Percentiles rank a stretch among this genome's conserved stretches.
Conservation (phyloP, 1,140 invertebrate genomes). For the Drosophila tristis region DNA sequence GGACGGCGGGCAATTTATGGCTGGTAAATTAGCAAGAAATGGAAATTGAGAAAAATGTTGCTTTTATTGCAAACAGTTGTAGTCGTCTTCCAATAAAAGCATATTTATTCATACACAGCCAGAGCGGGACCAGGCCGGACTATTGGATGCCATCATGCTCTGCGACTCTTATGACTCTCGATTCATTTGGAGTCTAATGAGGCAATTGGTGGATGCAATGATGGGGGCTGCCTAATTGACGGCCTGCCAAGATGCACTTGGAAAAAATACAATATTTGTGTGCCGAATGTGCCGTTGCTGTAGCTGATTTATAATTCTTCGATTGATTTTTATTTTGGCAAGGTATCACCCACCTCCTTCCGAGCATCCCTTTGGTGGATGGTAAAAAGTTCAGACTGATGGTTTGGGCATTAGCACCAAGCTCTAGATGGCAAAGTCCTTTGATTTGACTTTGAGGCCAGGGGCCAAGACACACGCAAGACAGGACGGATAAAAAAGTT, state of each 20-base stretch:
- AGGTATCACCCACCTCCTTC: background rate
- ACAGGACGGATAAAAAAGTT: slow-evolving; percentile 61
- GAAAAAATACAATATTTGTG: slow-evolving; percentile 32
- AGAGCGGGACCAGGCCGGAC: slow-evolving; percentile 30
- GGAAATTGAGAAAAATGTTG: slow-evolving; percentile 82
- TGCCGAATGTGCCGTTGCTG: slow-evolving; percentile 16
- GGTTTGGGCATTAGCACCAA: slow-evolving; percentile 56
- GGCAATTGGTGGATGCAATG: slow-evolving; percentile 63
- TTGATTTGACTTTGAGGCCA: slow-evolving; percentile 76
- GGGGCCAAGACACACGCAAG: slow-evolving; percentile 2
- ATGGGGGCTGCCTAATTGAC: slow-evolving; percentile 68
- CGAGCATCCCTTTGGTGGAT: slow-evolving; percentile 56
- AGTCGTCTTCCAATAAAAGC: slow-evolving; percentile 80
- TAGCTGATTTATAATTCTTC: slow-evolving; percentile 41
- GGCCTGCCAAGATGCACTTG: slow-evolving; percentile 40
- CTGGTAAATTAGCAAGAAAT: slow-evolving; percentile 82
- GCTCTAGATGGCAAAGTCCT: slow-evolving; percentile 57
- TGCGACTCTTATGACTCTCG: slow-evolving; percentile 68
- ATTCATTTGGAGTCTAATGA: slow-evolving; percentile 76
- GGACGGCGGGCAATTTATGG: slow-evolving; percentile 71
- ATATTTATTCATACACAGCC: slow-evolving; percentile 73
- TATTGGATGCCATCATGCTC: no score
- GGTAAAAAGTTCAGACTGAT: slow-evolving; percentile 61
- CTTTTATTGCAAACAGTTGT: slow-evolving; percentile 83
- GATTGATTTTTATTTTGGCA: slow-evolving; percentile 12